These are phyloP conservation scores for Antitype chi DNA, from an alignment of 2,888 invertebrate species.

Conservation along the genomic window DNA sequence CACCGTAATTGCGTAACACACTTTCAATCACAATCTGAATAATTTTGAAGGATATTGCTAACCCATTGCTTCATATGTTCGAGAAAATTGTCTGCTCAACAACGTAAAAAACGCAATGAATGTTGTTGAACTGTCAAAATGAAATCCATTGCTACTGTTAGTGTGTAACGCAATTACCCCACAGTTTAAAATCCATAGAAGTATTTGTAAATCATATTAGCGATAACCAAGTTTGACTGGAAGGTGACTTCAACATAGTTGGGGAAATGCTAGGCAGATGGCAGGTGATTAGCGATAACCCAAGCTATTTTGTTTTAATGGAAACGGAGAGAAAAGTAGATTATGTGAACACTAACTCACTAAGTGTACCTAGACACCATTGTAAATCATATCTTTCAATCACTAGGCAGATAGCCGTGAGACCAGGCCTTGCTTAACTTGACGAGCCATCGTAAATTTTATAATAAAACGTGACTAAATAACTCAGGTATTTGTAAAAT, in stretches of 20 bases:
- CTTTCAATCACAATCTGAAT: too few relatives aligned
- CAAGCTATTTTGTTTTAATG: conserved; percentile 23
- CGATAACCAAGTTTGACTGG: not conserved
- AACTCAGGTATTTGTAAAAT: conserved; percentile 40
- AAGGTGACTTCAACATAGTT: too few relatives aligned
- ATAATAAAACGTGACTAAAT: conserved; percentile 54
- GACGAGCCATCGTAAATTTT: conserved; percentile 35
- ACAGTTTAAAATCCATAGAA: not conserved
- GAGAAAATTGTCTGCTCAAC: too few relatives aligned
- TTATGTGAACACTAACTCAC: conserved; percentile 47
- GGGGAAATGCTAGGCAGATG: too few relatives aligned
- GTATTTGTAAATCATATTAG: conserved; percentile 5
- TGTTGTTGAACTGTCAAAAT: too few relatives aligned
- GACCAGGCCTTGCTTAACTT: conserved; percentile 30
- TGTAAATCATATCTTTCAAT: conserved; percentile 57
- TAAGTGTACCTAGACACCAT: conserved; percentile 20
- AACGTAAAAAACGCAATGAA: too few relatives aligned
- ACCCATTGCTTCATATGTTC: too few relatives aligned
- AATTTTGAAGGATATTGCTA: too few relatives aligned
- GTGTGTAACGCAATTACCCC: too few relatives aligned
- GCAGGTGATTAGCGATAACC: not conserved
- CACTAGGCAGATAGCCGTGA: conserved; percentile 41
- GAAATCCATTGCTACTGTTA: too few relatives aligned
- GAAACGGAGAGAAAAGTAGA: conserved; percentile 23
- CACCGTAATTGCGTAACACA: too few relatives aligned